Evolutionary conservation across 2,797 vertebrate species (phyloP).

Genomic region (Parotocinclus haroldoi): DNA sequence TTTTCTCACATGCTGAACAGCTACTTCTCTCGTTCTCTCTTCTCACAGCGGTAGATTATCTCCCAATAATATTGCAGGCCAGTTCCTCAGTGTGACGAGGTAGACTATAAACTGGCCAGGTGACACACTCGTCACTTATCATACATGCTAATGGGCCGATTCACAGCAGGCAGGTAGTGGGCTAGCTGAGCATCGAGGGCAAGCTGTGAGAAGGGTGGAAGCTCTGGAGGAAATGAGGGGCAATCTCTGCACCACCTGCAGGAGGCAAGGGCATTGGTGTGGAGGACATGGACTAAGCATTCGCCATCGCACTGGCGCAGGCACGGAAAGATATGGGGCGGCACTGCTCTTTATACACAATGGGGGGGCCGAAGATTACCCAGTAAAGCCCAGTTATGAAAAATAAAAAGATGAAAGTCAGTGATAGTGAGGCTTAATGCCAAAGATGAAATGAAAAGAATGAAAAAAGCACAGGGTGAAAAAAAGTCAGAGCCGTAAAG

Average conservation of each 20-base stretch:
- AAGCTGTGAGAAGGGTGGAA: constrained; percentile 31
- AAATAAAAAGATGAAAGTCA: constrained; percentile 2
- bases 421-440: background rate
- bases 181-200: constrained; percentile 27
- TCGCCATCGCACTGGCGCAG: constrained; percentile 31
- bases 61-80: constrained; percentile 53
- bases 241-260: constrained; percentile 30
- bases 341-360: constrained; percentile 23
- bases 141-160: constrained; percentile 53
- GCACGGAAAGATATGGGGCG: constrained; percentile 34
- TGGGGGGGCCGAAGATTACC: constrained; percentile 34
- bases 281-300: constrained; percentile 34
- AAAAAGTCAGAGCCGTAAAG: background rate
- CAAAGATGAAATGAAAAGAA: constrained; percentile 10
- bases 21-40: constrained; percentile 33
- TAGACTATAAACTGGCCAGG: constrained; percentile 47
- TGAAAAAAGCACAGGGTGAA: background rate
- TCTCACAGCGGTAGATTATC: constrained; percentile 59
- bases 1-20: constrained; percentile 40
- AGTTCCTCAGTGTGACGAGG: constrained; percentile 39
- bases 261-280: constrained; percentile 33
- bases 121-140: constrained; percentile 51
- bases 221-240: constrained; percentile 32
- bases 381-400: constrained; percentile 22
- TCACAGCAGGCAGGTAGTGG: constrained; percentile 35